Percentiles rank a stretch among this genome's conserved stretches.
Conservation (phyloP, 2,113 vertebrate genomes). For the Cryptomyrus ogoouensis region DNA sequence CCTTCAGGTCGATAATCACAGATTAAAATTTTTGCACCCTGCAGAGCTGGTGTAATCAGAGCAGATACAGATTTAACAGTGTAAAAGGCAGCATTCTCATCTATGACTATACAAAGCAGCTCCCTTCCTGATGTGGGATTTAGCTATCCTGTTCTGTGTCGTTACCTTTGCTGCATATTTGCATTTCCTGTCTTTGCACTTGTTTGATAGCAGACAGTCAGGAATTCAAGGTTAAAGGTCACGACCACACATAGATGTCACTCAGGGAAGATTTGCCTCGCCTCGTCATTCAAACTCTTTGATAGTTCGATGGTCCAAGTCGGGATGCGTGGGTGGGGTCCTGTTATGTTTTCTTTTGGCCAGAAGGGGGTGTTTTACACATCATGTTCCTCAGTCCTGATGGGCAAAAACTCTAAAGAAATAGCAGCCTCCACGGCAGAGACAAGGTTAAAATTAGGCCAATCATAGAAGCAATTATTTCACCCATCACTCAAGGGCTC, state of each 20-base stretch:
- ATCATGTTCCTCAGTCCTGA: background rate
- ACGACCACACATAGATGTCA: background rate
- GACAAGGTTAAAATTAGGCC: background rate
- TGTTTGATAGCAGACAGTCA: background rate
- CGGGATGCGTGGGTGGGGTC: background rate
- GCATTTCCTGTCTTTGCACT: background rate
- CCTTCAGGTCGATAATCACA: background rate
- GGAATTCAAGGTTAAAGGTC: background rate
- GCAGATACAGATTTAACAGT: background rate
- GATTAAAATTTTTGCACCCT: background rate
- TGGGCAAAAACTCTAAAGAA: background rate
- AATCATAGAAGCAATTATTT: background rate
- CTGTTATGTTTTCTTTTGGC: background rate
- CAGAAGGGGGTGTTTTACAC: background rate
- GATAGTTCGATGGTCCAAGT: background rate
- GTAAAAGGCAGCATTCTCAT: background rate
- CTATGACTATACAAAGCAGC: background rate
- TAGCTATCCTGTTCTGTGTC: background rate
- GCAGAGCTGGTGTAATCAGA: background rate
- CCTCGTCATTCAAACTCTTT: background rate
- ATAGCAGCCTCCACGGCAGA: background rate
- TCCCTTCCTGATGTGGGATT: background rate
- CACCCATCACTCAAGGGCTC: background rate
- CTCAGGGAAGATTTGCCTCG: background rate
- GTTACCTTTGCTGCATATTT: background rate